Evolutionary conservation across 2,888 invertebrate genomes (phyloP).

Genomic region (Xylota segnis): DNA sequence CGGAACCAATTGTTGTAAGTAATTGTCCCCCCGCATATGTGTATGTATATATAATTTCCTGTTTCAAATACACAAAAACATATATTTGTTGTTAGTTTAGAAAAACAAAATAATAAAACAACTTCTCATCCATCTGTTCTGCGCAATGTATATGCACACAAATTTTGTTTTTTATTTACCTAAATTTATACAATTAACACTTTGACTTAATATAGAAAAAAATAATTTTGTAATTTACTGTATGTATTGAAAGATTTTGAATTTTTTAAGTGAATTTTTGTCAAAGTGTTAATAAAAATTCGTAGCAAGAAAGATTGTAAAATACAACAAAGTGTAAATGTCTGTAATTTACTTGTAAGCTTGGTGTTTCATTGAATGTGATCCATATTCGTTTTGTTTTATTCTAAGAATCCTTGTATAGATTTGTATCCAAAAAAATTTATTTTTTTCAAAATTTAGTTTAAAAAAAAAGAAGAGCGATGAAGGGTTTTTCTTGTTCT

Average conservation of each 20-base stretch:
- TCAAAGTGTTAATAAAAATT: slow-evolving; percentile 1
- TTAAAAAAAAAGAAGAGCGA: background rate
- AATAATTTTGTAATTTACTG: background rate
- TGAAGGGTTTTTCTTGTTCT: background rate
- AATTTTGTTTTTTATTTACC: background rate
- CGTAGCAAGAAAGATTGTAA: background rate
- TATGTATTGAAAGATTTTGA: background rate
- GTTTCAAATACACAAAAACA: slow-evolving; percentile 39
- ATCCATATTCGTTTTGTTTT: background rate
- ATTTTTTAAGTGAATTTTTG: background rate
- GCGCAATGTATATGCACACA: slow-evolving; percentile 14
- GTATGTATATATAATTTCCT: slow-evolving; percentile 50
- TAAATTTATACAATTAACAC: background rate
- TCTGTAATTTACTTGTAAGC: slow-evolving; percentile 7
- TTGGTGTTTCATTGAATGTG: slow-evolving; percentile 29
- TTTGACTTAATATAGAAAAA: background rate
- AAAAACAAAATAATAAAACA: background rate
- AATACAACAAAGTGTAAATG: background rate
- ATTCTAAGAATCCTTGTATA: background rate
- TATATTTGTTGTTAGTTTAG: slow-evolving; percentile 14
- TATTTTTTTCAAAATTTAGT: background rate
- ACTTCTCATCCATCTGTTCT: background rate
- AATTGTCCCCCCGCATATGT: slow-evolving; percentile 79
- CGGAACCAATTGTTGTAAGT: slow-evolving; percentile 99
- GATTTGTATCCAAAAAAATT: background rate